Conservation (phyloP, 2,797 vertebrate species). For the Pseudotriccus pelzelni region DNA sequence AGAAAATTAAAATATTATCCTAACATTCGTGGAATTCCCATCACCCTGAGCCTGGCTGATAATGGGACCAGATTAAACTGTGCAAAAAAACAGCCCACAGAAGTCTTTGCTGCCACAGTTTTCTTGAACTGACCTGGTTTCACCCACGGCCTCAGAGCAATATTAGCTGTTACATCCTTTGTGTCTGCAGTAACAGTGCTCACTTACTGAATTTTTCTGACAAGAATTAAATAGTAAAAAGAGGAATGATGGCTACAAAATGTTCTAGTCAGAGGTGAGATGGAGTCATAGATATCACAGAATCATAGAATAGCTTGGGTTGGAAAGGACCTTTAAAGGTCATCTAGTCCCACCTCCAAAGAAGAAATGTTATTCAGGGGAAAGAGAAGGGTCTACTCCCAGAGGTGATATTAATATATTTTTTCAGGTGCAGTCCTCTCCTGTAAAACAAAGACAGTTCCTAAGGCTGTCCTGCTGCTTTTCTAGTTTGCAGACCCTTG, state of each 20-base stretch:
- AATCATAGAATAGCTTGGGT: background rate
- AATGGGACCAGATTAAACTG: background rate
- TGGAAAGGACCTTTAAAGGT: background rate
- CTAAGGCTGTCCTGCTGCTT: background rate
- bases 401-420: background rate
- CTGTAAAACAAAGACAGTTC: background rate
- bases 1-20: background rate
- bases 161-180: background rate
- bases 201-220: background rate
- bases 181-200: background rate
- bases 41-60: background rate
- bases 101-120: background rate
- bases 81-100: background rate
- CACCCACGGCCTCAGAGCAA: background rate
- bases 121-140: constrained; percentile 15
- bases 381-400: background rate
- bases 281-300: background rate
- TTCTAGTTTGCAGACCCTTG: background rate
- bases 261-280: background rate
- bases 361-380: background rate
- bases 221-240: background rate
- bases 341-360: background rate
- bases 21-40: background rate
- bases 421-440: background rate
- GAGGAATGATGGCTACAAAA: background rate